Evolutionary conservation across 2,113 vertebrate genomes (phyloP).

Genomic region (Gadus macrocephalus): DNA sequence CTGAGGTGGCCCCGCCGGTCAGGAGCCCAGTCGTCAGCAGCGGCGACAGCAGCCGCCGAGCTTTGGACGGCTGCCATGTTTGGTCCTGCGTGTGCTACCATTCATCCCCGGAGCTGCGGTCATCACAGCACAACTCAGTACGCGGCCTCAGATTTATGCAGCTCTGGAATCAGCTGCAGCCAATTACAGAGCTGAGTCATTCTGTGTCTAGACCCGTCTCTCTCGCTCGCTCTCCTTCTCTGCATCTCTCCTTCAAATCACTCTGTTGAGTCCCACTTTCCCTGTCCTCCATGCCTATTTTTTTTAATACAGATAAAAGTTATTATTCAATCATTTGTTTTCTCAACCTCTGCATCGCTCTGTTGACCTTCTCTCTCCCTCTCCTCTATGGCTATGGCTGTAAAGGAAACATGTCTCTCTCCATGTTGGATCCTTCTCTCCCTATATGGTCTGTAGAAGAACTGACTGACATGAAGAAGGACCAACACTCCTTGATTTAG

Average conservation of each 20-base stretch:
- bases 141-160: constrained; percentile 47
- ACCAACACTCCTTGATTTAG: neutral
- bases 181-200: constrained; percentile 57
- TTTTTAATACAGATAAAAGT: neutral
- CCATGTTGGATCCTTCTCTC: neutral
- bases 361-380: neutral
- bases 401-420: neutral
- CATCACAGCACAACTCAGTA: constrained; percentile 30
- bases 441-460: neutral
- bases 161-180: constrained; percentile 37
- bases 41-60: neutral
- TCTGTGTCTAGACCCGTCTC: constrained; percentile 20
- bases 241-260: neutral
- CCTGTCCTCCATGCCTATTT: neutral
- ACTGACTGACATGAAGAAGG: neutral
- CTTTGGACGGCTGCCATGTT: constrained; percentile 40
- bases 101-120: constrained; percentile 21
- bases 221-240: neutral
- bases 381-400: neutral
- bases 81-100: constrained; percentile 39
- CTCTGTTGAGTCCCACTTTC: neutral
- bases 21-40: no score
- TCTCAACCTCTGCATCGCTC: neutral
- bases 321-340: no score
- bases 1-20: no score